Percentiles rank a stretch among this genome's conserved stretches.
These are phyloP conservation scores for Nephotettix cincticeps DNA, from an alignment of 1,140 invertebrate genomes.

Conservation along the genomic window DNA sequence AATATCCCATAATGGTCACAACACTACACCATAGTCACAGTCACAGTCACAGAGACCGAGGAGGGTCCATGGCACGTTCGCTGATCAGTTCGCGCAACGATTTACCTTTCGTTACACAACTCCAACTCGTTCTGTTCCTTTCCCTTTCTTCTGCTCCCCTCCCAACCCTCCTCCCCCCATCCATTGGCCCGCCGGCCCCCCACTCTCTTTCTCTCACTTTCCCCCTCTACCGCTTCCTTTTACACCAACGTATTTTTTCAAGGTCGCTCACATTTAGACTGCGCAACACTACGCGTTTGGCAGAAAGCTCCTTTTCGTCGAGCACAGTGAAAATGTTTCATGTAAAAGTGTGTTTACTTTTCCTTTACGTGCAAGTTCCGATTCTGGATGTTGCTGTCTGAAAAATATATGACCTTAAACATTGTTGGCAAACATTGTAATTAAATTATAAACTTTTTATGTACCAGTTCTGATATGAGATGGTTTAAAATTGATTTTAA, in stretches of 20 bases:
- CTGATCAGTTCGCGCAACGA: neutral
- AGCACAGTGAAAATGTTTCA: too few species aligned
- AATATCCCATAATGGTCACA: constrained; percentile 31
- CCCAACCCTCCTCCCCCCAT: neutral
- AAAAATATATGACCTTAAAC: too few species aligned
- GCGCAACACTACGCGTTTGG: neutral
- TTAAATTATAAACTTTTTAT: too few species aligned
- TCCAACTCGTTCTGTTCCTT: constrained; percentile 26
- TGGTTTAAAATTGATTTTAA: too few species aligned
- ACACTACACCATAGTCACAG: constrained; percentile 16
- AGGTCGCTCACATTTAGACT: constrained; percentile 17
- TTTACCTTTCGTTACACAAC: constrained; percentile 13
- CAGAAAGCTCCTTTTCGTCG: too few species aligned
- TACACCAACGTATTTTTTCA: constrained; percentile 25
- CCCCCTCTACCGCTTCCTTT: neutral
- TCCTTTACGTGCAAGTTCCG: too few species aligned
- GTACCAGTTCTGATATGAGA: too few species aligned
- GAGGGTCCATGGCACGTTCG: neutral
- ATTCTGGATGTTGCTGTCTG: too few species aligned
- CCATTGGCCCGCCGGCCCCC: too few species aligned
- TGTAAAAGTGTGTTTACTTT: too few species aligned
- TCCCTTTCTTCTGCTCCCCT: constrained; percentile 29
- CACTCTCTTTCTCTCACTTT: constrained; percentile 18
- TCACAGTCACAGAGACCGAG: constrained; percentile 12
- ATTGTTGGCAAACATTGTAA: too few species aligned